Base-by-base conservation (phyloP, 30 jellyfish, hydroid and myxozoan genomes). In the Hydractinia symbiolongicarpus region DNA sequence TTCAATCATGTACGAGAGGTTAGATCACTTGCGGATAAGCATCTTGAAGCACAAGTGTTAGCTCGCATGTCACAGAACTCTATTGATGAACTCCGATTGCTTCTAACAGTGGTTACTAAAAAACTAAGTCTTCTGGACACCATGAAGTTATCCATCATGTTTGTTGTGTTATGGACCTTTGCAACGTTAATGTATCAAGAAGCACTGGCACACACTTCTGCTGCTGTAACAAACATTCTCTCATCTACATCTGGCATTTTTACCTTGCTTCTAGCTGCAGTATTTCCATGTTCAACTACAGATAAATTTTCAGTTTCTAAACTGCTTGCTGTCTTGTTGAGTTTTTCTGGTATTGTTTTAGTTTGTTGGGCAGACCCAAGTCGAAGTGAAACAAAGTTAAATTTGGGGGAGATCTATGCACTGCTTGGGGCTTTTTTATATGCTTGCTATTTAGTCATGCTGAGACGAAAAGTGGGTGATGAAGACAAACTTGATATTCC, bases 211-310 rank as follows among this genome's bases (percentile, higher is more conserved):
- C 76, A 77, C 52, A 87, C 95, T n/a, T 82, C 98, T 4, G 96
- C 98, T 7, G 96, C 96, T 15, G 95, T 86, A 6, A 87, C 98
- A 17, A 92, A 92, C 71, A 92, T 92, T 50, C 82, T 92, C 49
- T 92, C 98, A 50, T 87, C 98, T 11, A 86, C 98, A 40, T 92
- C 98, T 58, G 98, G 98, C 74, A 62, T 92, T 58, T 92, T 92
- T 78, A 87, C 94, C 1, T 77, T 92, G 95, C 67, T 87, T 6
- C 77, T 92, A n/a, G 96, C 96, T 1, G 88, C 96, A 50, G 40
- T 86, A 8, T 92, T 92, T 77, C 93, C 82, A 79, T 57, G 86
- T 49, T 78, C 96, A 1, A 76, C 70, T 16, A 66, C 62, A 15
- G 98, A 92, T 53, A 79, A 78, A 50, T 86, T 92, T 51, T 55